Evolutionary conservation across 2,113 vertebrate genomes (phyloP), one percentile per base, ranked within the genome.

Genomic region (Rhipidura dahli): DNA sequence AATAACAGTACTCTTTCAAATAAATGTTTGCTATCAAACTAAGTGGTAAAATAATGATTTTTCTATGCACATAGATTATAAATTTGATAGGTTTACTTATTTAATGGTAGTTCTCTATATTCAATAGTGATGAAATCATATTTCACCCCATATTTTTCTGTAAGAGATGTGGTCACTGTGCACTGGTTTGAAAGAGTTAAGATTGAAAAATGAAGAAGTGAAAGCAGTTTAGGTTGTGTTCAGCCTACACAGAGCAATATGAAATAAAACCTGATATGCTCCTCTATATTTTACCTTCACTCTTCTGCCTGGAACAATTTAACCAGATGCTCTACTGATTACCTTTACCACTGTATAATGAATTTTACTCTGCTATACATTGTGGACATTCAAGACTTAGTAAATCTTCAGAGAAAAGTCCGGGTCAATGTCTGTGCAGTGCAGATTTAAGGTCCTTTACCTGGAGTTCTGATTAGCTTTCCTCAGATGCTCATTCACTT

Each of bases 401-500:
- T 93, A 95, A 96, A 96, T 83, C 93, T 96, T 94, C 75, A 90
- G 93, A 96, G 87, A 92, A 95, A 95, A 96, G 61, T 89, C 47
- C 1, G 0, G 90, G 87, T 96, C 94, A 95, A 90, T 96, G 86
- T 79, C 95, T 95, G 94, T 76, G 73, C 87, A 54, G 83, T 59
- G 80, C 75, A 96, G 93, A 95, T 95, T 97, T 96, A 91, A 96
- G 91, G 93, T 96, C 87, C 84, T 95, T 96, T 96, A 95, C 89
- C 70, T 89, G 88, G 83, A 94, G 80, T 94, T 97, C 93, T 91
- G 95, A 96, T 97, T 96, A 96, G 91, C 91, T 97, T 96, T 95
- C 92, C 90, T 97, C 90, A 95, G 94, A 97, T 94, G 94, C 88
- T 95, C 94, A 71, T 96, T 97, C 97, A 96, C 78, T 94, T 97